phyloP scores from a whole-genome alignment of 2,888 invertebrate species.

The Meandrusa payeni region DNA sequence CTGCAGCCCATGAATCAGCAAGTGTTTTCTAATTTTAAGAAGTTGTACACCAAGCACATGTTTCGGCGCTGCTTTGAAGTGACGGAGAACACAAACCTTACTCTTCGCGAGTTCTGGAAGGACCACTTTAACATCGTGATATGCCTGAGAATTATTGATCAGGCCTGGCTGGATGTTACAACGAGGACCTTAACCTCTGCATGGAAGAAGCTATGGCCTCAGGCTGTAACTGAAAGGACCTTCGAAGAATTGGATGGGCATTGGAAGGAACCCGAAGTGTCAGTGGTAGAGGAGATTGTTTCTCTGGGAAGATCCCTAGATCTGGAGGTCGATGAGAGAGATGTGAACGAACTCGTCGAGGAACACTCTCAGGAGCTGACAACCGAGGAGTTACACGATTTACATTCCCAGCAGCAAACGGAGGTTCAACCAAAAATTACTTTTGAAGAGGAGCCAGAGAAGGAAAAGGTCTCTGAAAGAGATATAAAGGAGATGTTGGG shows the following conservation, averaged over 20 bases:
- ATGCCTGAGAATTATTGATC: constrained; percentile 36
- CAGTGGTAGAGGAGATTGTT: neutral
- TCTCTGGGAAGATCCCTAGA: neutral
- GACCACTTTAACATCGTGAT: constrained; percentile 39
- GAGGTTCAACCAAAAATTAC: too few species aligned
- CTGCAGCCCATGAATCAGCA: constrained; percentile 41
- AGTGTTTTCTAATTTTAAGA: constrained; percentile 40
- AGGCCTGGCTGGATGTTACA: constrained; percentile 11
- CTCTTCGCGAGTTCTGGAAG: constrained; percentile 42
- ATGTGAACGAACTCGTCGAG: neutral
- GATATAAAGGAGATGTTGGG: too few species aligned
- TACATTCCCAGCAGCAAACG: too few species aligned
- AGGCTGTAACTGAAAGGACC: neutral
- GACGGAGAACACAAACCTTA: too few species aligned
- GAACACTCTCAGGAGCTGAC: neutral
- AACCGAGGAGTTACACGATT: too few species aligned
- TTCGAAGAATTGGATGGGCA: too few species aligned
- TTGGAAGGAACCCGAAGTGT: neutral
- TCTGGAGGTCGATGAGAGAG: neutral
- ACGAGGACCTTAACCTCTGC: neutral
- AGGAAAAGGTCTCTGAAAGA: too few species aligned
- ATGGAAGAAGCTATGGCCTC: neutral
- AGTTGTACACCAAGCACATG: constrained; percentile 38
- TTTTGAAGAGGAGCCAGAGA: too few species aligned
- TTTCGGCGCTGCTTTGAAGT: constrained; percentile 37